A percentile compares a stretch with the other conserved stretches of the same genome.
Evolutionary conservation across 2,113 vertebrate genomes (phyloP).

Genomic region (Morone saxatilis): DNA sequence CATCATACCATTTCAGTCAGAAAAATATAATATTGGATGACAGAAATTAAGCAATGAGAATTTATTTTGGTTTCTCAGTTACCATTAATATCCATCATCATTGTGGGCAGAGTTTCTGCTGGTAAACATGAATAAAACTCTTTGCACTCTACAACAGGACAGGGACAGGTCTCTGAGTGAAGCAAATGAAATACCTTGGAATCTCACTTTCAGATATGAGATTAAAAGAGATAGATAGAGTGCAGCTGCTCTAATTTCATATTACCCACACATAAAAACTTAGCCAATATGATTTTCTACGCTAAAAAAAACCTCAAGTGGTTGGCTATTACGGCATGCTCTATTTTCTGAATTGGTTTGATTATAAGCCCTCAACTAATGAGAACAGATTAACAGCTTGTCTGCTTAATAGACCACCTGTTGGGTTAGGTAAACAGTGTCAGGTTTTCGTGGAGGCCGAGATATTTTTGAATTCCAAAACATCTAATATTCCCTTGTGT

Average conservation of each 20-base stretch:
- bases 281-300: background rate
- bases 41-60: background rate
- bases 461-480: constrained; percentile 37
- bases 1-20: background rate
- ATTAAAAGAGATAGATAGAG: background rate
- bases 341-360: background rate
- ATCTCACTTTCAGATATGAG: background rate
- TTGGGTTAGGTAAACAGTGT: constrained; percentile 15
- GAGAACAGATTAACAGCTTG: constrained; percentile 17
- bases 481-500: constrained; percentile 33
- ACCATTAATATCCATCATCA: background rate
- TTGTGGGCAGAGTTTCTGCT: background rate
- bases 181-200: background rate
- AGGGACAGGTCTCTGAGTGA: background rate
- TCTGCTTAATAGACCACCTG: constrained; percentile 34
- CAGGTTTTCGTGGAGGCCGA: constrained; percentile 15
- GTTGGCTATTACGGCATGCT: background rate
- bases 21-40: background rate
- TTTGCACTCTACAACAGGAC: background rate
- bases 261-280: background rate
- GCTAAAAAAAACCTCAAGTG: background rate
- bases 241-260: background rate
- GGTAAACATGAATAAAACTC: background rate
- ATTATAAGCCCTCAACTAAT: background rate
- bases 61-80: background rate